Conservation (phyloP, 1,140 invertebrate species). For the Pachypsylla venusta region DNA sequence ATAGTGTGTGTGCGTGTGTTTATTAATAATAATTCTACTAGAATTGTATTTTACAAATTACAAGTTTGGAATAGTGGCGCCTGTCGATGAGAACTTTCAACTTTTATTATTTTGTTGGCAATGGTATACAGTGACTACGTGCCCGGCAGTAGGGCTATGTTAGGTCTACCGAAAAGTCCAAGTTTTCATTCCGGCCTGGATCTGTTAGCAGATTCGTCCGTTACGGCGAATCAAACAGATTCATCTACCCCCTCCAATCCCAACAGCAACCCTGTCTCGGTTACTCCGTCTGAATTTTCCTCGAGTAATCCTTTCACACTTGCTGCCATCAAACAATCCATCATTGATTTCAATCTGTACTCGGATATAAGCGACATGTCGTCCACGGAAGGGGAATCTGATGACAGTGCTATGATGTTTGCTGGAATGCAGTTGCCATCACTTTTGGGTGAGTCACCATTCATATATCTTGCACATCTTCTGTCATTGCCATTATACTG, state of each 20-base stretch:
- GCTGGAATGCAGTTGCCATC: constrained; percentile 22
- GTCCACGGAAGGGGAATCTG: not conserved
- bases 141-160: constrained; percentile 21
- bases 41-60: too few species aligned
- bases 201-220: constrained; percentile 39
- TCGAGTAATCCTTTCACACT: constrained; percentile 6
- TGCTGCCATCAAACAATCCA: constrained; percentile 4
- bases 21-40: too few species aligned
- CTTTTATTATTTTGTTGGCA: not conserved
- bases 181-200: constrained; percentile 69
- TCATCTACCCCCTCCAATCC: not conserved
- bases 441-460: constrained; percentile 24
- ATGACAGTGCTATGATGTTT: constrained; percentile 4
- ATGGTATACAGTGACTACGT: constrained; percentile 24
- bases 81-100: not conserved
- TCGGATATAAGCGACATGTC: constrained; percentile 8
- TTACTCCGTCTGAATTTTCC: not conserved
- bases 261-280: not conserved
- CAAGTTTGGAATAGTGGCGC: too few species aligned
- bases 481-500: too few species aligned
- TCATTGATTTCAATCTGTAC: constrained; percentile 6
- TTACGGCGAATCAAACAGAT: not conserved
- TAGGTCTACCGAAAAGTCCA: constrained; percentile 64
- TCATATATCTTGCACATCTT: too few species aligned
- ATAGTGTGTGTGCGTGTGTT: too few species aligned